Evolutionary conservation across 2,113 vertebrate genomes (phyloP), one percentile per base, ranked within the genome.

Genomic region (Syngnathoides biaculeatus): DNA sequence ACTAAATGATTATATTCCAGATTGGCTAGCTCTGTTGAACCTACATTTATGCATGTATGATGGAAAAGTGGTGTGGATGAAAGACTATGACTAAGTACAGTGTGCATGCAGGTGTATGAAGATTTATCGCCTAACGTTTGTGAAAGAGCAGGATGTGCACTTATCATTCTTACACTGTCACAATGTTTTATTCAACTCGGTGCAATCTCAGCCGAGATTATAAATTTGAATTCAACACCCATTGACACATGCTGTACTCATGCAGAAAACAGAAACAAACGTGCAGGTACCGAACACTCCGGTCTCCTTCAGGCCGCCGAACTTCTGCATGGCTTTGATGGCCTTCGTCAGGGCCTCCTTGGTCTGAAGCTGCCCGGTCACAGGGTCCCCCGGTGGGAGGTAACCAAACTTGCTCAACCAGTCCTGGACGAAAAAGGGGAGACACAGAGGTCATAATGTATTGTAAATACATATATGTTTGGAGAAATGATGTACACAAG

Each of bases 401-500:
- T 99, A 99, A 24, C 97, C 97, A 39, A 98, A 99, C 81, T 89
- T 95, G 47, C 87, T 98, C 88, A 99, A 90, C 97, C 97, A 99
- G 77, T 98, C 96, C 97, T 99, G 88, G 27, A 67, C 59, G 35
- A 65, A 64, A 77, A 80, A 43, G 10, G 2, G n/a, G 20, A 42
- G n/a, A 13, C 3, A 30, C 6, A 15, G 15, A 57, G 26, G 14
- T 57, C 26, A 57, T n/a, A n/a, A n/a, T n/a, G n/a, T n/a, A n/a
- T n/a, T n/a, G n/a, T n/a, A n/a, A n/a, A n/a, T n/a, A n/a, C n/a
- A n/a, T n/a, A n/a, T n/a, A n/a, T n/a, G n/a, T n/a, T n/a, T n/a
- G n/a, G n/a, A n/a, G n/a, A n/a, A n/a, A n/a, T n/a, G n/a, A n/a
- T n/a, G n/a, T n/a, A n/a, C n/a, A n/a, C n/a, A n/a, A n/a, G n/a